Conservation (phyloP, 2,113 vertebrate species). For the Hylia prasina region DNA sequence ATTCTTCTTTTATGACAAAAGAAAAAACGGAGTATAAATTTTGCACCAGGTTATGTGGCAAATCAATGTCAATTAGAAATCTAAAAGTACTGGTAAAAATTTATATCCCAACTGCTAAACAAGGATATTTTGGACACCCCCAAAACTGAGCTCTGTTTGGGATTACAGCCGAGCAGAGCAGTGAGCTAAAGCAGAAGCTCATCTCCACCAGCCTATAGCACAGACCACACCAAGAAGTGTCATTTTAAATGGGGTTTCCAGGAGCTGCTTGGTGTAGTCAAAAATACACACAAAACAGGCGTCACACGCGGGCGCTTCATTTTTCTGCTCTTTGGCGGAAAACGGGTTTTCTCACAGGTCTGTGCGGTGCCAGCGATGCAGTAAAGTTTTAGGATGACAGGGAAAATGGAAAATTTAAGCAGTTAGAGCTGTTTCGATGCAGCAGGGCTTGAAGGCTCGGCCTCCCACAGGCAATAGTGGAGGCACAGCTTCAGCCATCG, state of each 20-base stretch:
- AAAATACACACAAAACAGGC: background rate
- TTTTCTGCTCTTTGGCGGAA: background rate
- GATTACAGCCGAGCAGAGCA: background rate
- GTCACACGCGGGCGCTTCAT: accelerated
- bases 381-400: background rate
- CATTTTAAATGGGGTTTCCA: background rate
- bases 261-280: background rate
- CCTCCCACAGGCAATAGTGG: background rate
- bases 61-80: background rate
- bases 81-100: background rate
- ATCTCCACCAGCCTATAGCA: background rate
- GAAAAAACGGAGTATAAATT: background rate
- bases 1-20: background rate
- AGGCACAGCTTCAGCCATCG: background rate
- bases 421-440: background rate
- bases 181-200: background rate
- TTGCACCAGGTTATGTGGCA: background rate
- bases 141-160: background rate
- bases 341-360: background rate
- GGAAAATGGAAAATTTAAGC: background rate
- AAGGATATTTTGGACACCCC: background rate
- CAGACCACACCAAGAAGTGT: background rate
- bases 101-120: background rate
- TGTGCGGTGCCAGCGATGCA: background rate
- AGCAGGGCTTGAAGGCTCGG: background rate